These are phyloP conservation scores for Poecilia picta DNA, from an alignment of 2,797 vertebrate genomes.

Conservation along the genomic window DNA sequence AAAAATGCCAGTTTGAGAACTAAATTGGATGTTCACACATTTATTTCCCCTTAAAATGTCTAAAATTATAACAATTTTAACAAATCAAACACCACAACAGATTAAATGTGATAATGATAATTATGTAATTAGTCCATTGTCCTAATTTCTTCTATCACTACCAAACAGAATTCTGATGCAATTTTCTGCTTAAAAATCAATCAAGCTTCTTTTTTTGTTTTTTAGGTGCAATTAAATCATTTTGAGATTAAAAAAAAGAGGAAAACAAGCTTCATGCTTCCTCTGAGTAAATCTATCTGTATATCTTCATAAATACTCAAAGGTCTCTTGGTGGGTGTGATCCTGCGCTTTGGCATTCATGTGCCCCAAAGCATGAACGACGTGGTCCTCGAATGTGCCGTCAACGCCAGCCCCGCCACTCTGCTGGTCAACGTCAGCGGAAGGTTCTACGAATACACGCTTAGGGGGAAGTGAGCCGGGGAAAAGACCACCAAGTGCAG, in stretches of 20 bases:
- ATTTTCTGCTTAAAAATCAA: too few species aligned
- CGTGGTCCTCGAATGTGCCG: conserved; percentile 87
- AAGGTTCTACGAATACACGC: conserved; percentile 93
- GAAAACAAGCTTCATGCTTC: not conserved
- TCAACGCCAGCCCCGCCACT: conserved; percentile 90
- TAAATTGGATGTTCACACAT: not conserved
- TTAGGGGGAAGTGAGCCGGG: conserved; percentile 91
- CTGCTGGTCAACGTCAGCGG: conserved; percentile 95
- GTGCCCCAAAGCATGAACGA: conserved; percentile 89
- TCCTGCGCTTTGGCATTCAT: conserved; percentile 92
- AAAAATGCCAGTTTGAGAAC: not conserved
- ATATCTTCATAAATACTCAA: not conserved
- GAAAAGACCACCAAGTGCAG: conserved; percentile 88
- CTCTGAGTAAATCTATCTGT: not conserved
- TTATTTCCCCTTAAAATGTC: not conserved
- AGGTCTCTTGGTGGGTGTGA: conserved; percentile 93
- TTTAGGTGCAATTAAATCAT: too few species aligned
- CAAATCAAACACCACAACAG: not conserved
- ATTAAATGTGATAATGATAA: too few species aligned
- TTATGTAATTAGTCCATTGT: too few species aligned
- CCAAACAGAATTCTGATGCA: too few species aligned
- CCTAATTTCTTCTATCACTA: too few species aligned
- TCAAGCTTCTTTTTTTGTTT: too few species aligned
- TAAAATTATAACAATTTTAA: not conserved
- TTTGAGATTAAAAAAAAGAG: too few species aligned